phyloP scores from a whole-genome alignment of 2,113 vertebrate genomes.

The Clarias gariepinus region DNA sequence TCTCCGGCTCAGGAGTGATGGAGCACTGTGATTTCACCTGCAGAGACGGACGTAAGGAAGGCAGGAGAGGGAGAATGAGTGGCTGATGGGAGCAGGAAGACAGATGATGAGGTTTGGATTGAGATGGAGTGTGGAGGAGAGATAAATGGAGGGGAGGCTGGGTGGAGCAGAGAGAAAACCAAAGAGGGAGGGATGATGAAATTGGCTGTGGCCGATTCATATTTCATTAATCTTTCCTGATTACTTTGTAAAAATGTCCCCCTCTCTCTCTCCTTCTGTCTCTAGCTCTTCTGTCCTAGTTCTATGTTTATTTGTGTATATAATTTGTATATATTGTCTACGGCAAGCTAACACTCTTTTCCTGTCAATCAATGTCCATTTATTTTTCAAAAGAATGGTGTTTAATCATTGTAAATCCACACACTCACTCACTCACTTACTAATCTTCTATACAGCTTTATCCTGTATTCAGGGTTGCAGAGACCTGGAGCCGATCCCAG shows the following conservation, averaged over 20 bases:
- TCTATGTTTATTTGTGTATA: neutral
- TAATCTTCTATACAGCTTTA: too few relatives aligned
- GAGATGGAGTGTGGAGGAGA: conserved; percentile 22
- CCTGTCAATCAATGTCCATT: neutral
- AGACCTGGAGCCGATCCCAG: too few relatives aligned
- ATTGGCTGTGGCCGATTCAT: neutral
- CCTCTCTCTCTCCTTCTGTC: neutral
- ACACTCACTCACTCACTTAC: too few relatives aligned
- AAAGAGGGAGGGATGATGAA: neutral
- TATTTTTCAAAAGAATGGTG: neutral
- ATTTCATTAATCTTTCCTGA: conserved; percentile 4
- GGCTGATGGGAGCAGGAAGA: conserved; percentile 1
- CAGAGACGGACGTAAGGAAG: neutral
- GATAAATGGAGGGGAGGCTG: conserved; percentile 19
- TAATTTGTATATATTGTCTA: too few relatives aligned
- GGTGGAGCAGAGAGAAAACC: neutral
- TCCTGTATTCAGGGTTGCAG: too few relatives aligned
- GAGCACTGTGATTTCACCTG: neutral
- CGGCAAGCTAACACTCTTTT: neutral
- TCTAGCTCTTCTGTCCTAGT: neutral
- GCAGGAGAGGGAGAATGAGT: conserved; percentile 4
- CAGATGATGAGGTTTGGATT: conserved; percentile 10
- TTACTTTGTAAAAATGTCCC: neutral
- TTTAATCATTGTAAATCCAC: neutral
- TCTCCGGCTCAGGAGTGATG: neutral